Base-by-base conservation (phyloP, 2,113 vertebrate genomes). In the Carassius carassius region DNA sequence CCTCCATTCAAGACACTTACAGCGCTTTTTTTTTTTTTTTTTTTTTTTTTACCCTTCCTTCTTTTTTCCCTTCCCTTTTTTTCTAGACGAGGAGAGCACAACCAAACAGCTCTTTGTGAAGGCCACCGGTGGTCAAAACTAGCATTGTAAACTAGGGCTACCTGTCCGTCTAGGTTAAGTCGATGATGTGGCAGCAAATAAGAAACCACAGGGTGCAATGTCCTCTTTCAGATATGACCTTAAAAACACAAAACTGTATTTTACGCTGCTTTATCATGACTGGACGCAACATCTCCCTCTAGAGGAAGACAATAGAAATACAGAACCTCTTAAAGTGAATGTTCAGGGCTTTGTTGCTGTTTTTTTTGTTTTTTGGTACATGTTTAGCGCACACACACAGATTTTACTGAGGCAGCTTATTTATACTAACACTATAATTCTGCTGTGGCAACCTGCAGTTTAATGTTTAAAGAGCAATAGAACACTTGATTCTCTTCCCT, bases 71-170 rank as follows among this genome's bases (percentile, higher is more conserved):
- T 85, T 23, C 19, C 12, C 58, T 82, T 47, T 23, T 75, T 80
- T 77, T 51, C 78, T 74, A 21, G 21, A 78, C 41, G 49, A 81
- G 75, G 56, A 69, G 25, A 83, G 89, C 90, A 93, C 90, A 93
- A 94, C 95, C 93, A 95, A 94, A 94, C 94, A 94, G 94, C 93
- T 92, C 94, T 94, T 87, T 93, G 93, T 94, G 92, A 82, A 70
- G 74, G 78, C 74, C 81, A 56, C 37, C 25, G 81, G 32, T 54
- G 56, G 47, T 83, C 75, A 78, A 86, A 82, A 75, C 63, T 81
- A 72, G 83, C 83, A 54, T 78, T 47, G 73, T 56, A 51, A 73
- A 83, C 35, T 16, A 72, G 78, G 54, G 10, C 85, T 56, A 54
- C 62, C 78, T 82, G 85, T 84, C 85, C 77, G 47, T 86, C 82